Base-by-base conservation (phyloP, 1,140 invertebrate genomes). In the Orussus abietinus region DNA sequence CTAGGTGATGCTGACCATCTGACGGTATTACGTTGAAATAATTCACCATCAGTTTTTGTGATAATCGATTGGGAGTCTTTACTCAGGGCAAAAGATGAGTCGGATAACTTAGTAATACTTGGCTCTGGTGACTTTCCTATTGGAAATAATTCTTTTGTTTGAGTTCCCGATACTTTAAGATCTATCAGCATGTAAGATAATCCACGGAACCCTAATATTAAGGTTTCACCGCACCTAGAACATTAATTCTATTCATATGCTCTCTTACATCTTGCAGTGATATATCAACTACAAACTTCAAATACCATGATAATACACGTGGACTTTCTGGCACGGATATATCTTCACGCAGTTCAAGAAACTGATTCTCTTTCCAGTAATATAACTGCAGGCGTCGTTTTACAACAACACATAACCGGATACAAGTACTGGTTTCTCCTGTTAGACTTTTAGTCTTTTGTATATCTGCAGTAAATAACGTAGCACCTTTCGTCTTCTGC, bases 401-500 rank as follows among this genome's bases (percentile, higher is more conserved):
- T 0, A 95, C 90, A 20, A 83, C 90, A 12, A 96, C 91, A 66
- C 91, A 94, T 32, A 98, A 69, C 33, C 88, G 75, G 3, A 96
- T 82, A 10, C 85, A 78, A 4, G 82, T 80, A 40, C 82, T 82
- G 33, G 78, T 78, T 57, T 87, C 83, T 11, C 88, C 88, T 20
- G 83, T 86, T 12, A 83, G 53, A 55, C 48, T 64, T 53, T 69
- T 38, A 49, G 59, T 72, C 58, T 88, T 84, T 75, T 89, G 81
- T 31, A 87, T 77, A 74, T 92, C 85, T 47, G 93, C 71, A 30
- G 86, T 81, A 79, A 97, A 96, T 30, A 91, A 65, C 30, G 84
- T 87, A 31, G 92, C 92, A 49, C 93, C 93, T 75, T 85, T 88
- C 1, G 91, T 92, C 61, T 86, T 85, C 31, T 76, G 64, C 28